A percentile compares a stretch with the other conserved stretches of the same genome.
These are phyloP conservation scores for Criorhina ranunculi DNA, from an alignment of 2,888 invertebrate species.

Conservation along the genomic window DNA sequence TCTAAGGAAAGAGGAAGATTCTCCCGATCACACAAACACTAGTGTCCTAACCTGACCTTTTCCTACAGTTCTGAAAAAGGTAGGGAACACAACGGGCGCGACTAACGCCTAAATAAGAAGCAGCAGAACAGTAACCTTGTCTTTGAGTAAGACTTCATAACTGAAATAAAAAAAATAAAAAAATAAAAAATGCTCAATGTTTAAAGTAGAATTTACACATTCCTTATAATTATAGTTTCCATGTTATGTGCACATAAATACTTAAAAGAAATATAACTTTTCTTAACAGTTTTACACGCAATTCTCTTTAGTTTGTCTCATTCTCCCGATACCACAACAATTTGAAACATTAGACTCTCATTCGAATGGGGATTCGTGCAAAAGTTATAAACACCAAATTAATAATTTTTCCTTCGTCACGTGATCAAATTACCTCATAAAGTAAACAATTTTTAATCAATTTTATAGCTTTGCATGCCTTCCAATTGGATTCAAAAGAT, in stretches of 20 bases:
- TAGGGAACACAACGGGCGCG: too few relatives aligned
- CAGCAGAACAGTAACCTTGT: too few relatives aligned
- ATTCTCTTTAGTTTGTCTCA: not conserved
- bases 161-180: too few relatives aligned
- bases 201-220: not conserved
- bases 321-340: not conserved
- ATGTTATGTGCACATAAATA: slow-evolving; percentile 25
- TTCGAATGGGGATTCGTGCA: slow-evolving; percentile 44
- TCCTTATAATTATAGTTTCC: not conserved
- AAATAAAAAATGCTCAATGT: not conserved
- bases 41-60: too few relatives aligned
- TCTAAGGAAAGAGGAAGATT: too few relatives aligned
- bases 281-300: slow-evolving; percentile 4
- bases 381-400: slow-evolving; percentile 46
- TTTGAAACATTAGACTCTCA: not conserved
- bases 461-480: slow-evolving; percentile 57
- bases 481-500: slow-evolving; percentile 39
- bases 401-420: slow-evolving; percentile 51
- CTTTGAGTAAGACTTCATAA: not conserved
- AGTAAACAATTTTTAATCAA: slow-evolving; percentile 54
- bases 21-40: too few relatives aligned
- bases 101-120: too few relatives aligned
- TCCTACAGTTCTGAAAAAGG: too few relatives aligned
- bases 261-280: slow-evolving; percentile 1
- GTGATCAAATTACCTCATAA: slow-evolving; percentile 62